Conservation (phyloP, 2,797 vertebrate species). For the Octomys mimax region DNA sequence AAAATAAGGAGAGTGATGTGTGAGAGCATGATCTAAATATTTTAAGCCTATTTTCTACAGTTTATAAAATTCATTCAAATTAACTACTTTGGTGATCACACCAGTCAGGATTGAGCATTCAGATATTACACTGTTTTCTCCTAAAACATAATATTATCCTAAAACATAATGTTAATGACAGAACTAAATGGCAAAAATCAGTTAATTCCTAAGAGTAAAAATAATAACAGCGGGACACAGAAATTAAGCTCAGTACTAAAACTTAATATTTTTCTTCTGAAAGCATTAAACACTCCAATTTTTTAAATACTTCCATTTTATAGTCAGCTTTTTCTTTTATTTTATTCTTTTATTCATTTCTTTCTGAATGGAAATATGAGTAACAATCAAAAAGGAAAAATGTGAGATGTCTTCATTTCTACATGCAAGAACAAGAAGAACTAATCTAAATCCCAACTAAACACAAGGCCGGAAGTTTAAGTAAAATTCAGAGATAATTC, state of each 20-base stretch:
- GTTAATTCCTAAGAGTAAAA: slow-evolving; percentile 34
- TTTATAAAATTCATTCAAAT: slow-evolving; percentile 32
- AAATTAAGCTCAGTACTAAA: slow-evolving; percentile 32
- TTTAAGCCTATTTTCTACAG: background rate
- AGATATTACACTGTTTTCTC: background rate
- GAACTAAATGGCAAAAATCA: background rate
- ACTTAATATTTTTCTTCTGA: slow-evolving; percentile 22
- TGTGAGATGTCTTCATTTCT: background rate
- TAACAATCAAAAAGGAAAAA: background rate
- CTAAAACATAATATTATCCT: background rate
- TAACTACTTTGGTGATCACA: background rate
- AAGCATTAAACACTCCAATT: slow-evolving; percentile 1
- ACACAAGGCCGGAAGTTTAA: background rate
- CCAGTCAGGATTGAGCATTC: background rate
- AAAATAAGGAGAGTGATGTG: background rate
- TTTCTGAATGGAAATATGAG: background rate
- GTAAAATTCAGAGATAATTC: background rate
- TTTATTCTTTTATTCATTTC: too few species aligned
- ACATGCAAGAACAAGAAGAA: slow-evolving; percentile 1
- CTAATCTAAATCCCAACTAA: background rate
- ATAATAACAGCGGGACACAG: background rate
- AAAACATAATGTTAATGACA: slow-evolving; percentile 21
- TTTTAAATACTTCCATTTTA: slow-evolving; percentile 22
- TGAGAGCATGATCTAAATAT: background rate
- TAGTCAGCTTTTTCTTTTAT: background rate